A percentile compares a stretch with the other conserved stretches of the same genome.
Conservation (phyloP, 2,113 vertebrate genomes). For the Reinhardtius hippoglossoides region DNA sequence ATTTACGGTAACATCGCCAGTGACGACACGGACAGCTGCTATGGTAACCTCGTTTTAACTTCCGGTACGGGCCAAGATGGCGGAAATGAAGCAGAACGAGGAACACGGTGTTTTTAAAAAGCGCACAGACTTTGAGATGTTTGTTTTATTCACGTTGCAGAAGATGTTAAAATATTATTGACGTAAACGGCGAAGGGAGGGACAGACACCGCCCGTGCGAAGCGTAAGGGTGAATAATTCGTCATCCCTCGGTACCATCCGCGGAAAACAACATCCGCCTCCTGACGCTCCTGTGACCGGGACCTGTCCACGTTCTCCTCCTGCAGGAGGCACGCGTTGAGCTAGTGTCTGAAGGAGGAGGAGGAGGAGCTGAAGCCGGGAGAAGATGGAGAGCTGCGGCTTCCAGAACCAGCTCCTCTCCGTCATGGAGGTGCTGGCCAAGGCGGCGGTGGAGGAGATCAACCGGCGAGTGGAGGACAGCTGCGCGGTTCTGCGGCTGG, state of each 20-base stretch:
- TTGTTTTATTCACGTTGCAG: too few species aligned
- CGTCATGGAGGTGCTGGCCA: slow-evolving; percentile 77
- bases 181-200: background rate
- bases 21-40: background rate
- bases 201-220: background rate
- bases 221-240: fast-evolving
- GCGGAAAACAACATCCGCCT: slow-evolving; percentile 1
- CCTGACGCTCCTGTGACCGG: background rate
- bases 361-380: too few species aligned
- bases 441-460: slow-evolving; percentile 78
- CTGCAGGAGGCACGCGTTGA: background rate
- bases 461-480: slow-evolving; percentile 74
- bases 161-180: background rate
- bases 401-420: slow-evolving; percentile 80
- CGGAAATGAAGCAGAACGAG: background rate
- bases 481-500: slow-evolving; percentile 76
- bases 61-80: background rate
- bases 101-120: too few species aligned
- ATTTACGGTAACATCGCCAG: slow-evolving; percentile 51
- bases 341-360: too few species aligned
- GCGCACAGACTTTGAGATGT: too few species aligned
- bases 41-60: background rate
- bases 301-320: background rate
- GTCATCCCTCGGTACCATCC: too few species aligned
- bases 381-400: slow-evolving; percentile 65